Base-by-base conservation (phyloP, 1,140 invertebrate species). In the Bombus turneri region DNA sequence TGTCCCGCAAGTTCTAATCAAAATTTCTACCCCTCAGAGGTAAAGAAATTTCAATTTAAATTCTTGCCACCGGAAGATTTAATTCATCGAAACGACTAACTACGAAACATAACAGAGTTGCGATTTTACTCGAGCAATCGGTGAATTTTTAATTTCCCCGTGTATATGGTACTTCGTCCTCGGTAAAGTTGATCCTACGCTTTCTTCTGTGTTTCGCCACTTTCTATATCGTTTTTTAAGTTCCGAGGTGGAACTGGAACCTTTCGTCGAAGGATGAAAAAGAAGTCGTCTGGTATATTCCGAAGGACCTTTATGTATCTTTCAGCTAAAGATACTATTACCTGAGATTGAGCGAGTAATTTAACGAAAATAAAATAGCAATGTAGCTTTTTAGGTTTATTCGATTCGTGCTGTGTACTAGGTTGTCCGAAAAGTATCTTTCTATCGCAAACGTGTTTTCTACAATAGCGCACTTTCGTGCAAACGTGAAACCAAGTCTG, bases 1-100 rank as follows among this genome's bases (percentile, higher is more conserved):
- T 87, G 88, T 88, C 83, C 84, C 69, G 83, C 59, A 85, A 88
- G 81, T 90, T 78, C 39, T 39, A 31, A 72, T n/a, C 9, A 53
- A 15, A 9, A 3, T 15, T 47, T 62, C n/a, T n/a, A 37, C 4
- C 34, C 18, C 3, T 69, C 34, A 0, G 1, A 53, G 13, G 9
- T 1, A 37, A 39, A 13, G 12, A 68, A 68, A 37, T 34, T 62
- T 62, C 3, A 22, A 37, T n/a, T n/a, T 0, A 68, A 34, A 68
- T 64, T 6, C 4, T 64, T 0, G n/a, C 62, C 0, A 31, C 1
- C 0, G 18, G 18, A 22, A 53, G 18, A 8, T 22, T 13, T 13
- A 43, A 10, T 43, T 53, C 47, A 3, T 22, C 47, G 47, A 53
- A 53, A 53, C 1, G 18, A 0, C 47, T 8, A 8, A 22, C 18